These are phyloP conservation scores for Entomobrya proxima DNA, from an alignment of 2,888 invertebrate genomes.

Conservation along the genomic window DNA sequence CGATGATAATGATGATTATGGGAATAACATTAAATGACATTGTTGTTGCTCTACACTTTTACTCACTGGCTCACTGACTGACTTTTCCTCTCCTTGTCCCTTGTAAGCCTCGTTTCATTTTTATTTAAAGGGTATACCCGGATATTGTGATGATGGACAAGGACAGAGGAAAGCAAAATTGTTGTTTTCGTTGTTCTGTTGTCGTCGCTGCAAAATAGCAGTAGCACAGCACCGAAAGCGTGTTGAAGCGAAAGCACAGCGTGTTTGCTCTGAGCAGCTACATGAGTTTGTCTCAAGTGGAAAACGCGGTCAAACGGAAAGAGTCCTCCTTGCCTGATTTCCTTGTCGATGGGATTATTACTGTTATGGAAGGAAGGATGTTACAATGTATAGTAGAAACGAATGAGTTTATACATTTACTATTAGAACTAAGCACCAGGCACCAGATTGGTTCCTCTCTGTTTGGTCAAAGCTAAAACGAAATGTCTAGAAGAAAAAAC, in stretches of 20 bases:
- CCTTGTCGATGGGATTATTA: slow-evolving; percentile 26
- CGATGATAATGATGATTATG: too few relatives aligned
- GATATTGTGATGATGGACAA: not conserved
- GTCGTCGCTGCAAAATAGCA: not conserved
- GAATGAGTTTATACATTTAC: slow-evolving; percentile 11
- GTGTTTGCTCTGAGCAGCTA: not conserved
- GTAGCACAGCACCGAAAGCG: not conserved
- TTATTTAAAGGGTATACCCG: not conserved
- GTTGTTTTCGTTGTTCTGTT: not conserved
- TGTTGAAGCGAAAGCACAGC: not conserved
- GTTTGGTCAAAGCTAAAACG: not conserved
- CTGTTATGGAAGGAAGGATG: not conserved
- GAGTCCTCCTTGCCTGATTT: slow-evolving; percentile 8
- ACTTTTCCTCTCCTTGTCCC: not conserved
- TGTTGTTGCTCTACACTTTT: not conserved
- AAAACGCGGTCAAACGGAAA: slow-evolving; percentile 49
- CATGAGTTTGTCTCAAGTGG: not conserved
- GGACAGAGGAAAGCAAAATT: not conserved
- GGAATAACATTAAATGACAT: not conserved
- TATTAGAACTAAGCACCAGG: not conserved
- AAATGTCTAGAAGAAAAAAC: not conserved
- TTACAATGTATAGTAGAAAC: not conserved
- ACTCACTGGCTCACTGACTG: slow-evolving; percentile 13
- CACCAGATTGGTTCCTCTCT: not conserved
- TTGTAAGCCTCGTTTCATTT: not conserved